A percentile compares a stretch with the other conserved stretches of the same genome.
Conservation (phyloP, 2,888 invertebrate species). For the Cyclophora punctaria region DNA sequence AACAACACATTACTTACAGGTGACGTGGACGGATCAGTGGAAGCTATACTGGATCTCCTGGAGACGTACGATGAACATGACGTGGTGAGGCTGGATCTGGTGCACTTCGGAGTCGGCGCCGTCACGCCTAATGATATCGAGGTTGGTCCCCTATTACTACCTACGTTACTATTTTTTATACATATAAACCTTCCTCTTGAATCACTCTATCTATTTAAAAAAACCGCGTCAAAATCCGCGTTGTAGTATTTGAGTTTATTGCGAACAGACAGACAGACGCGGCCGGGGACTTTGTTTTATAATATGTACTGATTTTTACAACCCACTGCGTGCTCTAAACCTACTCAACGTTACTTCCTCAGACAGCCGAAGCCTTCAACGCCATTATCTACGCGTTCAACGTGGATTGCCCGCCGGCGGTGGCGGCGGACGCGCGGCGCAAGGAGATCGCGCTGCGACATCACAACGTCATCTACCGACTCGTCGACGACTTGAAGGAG, state of each 20-base stretch:
- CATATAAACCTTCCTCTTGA: no score
- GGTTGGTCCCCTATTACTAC: constrained; percentile 23
- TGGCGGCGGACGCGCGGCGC: constrained; percentile 67
- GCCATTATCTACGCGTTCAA: constrained; percentile 94
- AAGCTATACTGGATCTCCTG: constrained; percentile 93
- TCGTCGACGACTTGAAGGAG: constrained; percentile 90
- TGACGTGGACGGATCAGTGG: constrained; percentile 97
- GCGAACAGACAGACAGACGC: no score
- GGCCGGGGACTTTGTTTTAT: no score
- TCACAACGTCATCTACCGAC: constrained; percentile 93
- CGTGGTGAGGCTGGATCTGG: constrained; percentile 85
- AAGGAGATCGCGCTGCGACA: constrained; percentile 77
- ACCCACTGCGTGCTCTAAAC: no score
- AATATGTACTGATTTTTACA: no score
- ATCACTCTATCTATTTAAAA: no score
- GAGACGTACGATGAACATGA: constrained; percentile 87
- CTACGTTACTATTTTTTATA: no score
- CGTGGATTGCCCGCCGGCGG: constrained; percentile 72
- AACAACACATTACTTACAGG: constrained; percentile 56
- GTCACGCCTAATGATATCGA: constrained; percentile 89
- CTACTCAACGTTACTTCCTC: background rate
- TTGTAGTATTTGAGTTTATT: no score
- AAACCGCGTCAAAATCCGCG: no score
- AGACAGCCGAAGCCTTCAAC: constrained; percentile 60
- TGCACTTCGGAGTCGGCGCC: constrained; percentile 93